Conservation (phyloP, 2,113 vertebrate genomes). For the Brachypteracias leptosomus region DNA sequence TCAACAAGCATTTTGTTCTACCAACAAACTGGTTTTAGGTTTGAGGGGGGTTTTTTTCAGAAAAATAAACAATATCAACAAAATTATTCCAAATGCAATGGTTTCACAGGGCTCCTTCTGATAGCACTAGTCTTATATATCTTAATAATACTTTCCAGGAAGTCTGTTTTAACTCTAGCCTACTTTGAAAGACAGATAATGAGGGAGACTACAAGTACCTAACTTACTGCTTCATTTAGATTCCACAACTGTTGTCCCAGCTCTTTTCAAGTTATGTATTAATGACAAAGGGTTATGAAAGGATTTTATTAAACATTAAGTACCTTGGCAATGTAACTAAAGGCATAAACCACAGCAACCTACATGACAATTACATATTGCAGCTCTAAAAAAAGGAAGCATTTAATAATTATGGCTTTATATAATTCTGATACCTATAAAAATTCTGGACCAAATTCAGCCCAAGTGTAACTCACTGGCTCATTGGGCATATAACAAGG, state of each 20-base stretch:
- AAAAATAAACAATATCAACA: conserved; percentile 15
- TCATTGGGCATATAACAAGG: neutral
- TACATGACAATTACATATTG: conserved; percentile 60
- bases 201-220: conserved; percentile 66
- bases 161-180: conserved; percentile 66
- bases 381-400: conserved; percentile 59
- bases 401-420: conserved; percentile 51
- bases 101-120: conserved; percentile 43
- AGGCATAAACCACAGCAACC: conserved; percentile 62
- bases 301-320: conserved; percentile 78
- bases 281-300: conserved; percentile 72
- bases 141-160: conserved; percentile 70
- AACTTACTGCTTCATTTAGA: conserved; percentile 73
- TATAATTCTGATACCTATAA: conserved; percentile 40
- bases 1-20: conserved; percentile 55
- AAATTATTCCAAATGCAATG: conserved; percentile 1
- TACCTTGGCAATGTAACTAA: conserved; percentile 62
- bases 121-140: conserved; percentile 9
- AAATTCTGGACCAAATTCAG: conserved; percentile 20
- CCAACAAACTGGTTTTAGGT: conserved; percentile 31
- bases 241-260: conserved; percentile 63
- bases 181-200: conserved; percentile 72
- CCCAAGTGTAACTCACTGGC: neutral
- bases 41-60: conserved; percentile 1
- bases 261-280: conserved; percentile 71